Conservation (phyloP, 2,888 invertebrate species). For the Volucella bombylans region DNA sequence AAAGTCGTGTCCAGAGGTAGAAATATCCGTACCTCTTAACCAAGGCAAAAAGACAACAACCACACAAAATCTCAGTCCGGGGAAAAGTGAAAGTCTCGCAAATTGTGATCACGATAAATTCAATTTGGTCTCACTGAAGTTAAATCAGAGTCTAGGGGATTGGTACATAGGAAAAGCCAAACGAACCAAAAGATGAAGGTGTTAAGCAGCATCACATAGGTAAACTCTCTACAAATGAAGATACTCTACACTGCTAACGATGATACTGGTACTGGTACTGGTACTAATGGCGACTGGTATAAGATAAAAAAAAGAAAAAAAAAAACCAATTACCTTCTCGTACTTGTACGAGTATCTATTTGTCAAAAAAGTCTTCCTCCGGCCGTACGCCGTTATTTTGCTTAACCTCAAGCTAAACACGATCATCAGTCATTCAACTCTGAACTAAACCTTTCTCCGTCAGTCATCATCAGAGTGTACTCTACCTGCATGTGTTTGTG, state of each 20-base stretch:
- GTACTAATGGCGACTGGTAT: no score
- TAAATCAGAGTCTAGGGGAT: slow-evolving; percentile 1
- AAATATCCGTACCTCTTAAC: slow-evolving; percentile 8
- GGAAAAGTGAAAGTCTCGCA: slow-evolving; percentile 69
- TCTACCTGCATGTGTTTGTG: not conserved
- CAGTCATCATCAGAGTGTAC: slow-evolving; percentile 52
- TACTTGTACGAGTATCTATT: slow-evolving; percentile 1
- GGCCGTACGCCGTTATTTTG: slow-evolving; percentile 27
- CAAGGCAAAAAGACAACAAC: slow-evolving; percentile 6
- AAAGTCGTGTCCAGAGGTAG: slow-evolving; percentile 51
- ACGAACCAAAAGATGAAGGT: slow-evolving; percentile 37
- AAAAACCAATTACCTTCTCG: slow-evolving; percentile 10
- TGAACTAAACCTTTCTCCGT: slow-evolving; percentile 70
- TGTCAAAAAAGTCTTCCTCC: slow-evolving; percentile 31
- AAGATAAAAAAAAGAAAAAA: not conserved
- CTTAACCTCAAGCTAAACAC: slow-evolving; percentile 55
- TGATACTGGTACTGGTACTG: no score
- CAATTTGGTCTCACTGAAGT: slow-evolving; percentile 3
- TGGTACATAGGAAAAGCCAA: not conserved
- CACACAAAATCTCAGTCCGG: slow-evolving; percentile 42
- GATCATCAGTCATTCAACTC: slow-evolving; percentile 73
- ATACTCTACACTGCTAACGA: not conserved
- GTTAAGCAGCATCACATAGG: slow-evolving; percentile 17
- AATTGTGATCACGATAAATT: slow-evolving; percentile 69
- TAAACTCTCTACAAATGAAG: slow-evolving; percentile 6